These are phyloP conservation scores for Trematocara variabile DNA, from an alignment of 2,113 vertebrate species.

Conservation along the genomic window DNA sequence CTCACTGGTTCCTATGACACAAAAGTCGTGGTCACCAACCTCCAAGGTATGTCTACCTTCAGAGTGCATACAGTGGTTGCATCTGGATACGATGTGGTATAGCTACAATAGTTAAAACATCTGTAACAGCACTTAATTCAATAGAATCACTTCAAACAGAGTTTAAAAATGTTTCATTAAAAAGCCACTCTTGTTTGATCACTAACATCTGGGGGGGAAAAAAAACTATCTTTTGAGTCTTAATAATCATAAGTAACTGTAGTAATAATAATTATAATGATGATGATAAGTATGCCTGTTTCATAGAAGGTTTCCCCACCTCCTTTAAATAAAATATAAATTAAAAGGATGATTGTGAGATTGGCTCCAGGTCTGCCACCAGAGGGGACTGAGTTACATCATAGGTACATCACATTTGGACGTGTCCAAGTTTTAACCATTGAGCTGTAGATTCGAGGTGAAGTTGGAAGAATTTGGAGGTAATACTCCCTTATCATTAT, in stretches of 20 bases:
- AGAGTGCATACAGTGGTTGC: neutral
- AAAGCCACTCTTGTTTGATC: neutral
- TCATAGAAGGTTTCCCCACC: neutral
- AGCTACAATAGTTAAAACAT: neutral
- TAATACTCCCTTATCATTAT: neutral
- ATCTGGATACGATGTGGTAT: neutral
- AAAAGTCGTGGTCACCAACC: constrained; percentile 91
- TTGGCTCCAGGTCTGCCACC: neutral
- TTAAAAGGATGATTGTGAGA: neutral
- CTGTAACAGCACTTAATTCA: neutral
- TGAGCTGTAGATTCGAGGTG: neutral
- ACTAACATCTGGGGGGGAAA: neutral
- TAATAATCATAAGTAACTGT: neutral
- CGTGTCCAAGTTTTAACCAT: accelerated
- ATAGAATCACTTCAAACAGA: neutral
- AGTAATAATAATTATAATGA: neutral
- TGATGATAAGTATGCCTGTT: neutral
- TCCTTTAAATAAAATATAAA: neutral
- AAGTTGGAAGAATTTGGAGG: neutral
- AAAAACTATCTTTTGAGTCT: neutral
- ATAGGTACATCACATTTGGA: accelerated
- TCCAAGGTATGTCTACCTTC: constrained; percentile 81
- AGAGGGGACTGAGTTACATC: neutral
- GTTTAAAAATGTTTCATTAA: neutral
- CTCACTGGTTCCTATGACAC: constrained; percentile 96